Conservation (phyloP, 2,888 invertebrate species). For the Tenodera sinensis region DNA sequence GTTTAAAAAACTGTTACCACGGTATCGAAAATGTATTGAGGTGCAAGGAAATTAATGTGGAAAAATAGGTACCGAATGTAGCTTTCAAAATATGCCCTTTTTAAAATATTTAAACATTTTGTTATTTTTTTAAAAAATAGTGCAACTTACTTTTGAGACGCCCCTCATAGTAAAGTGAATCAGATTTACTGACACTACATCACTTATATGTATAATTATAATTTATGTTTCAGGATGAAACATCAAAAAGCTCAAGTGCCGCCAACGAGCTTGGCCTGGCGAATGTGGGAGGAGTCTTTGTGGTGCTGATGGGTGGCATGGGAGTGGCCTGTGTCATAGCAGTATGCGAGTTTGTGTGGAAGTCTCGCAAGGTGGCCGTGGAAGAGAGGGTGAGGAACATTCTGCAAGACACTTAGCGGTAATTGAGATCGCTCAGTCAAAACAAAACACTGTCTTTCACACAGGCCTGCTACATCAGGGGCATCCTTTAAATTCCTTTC, state of each 20-base stretch:
- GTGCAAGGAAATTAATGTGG: too few species aligned
- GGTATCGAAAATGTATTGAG: too few species aligned
- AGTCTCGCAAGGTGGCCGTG: conserved; percentile 86
- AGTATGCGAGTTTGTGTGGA: conserved; percentile 94
- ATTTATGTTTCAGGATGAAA: conserved; percentile 63
- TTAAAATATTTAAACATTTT: too few species aligned
- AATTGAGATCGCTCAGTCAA: neutral
- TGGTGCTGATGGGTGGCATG: conserved; percentile 91
- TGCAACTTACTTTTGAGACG: too few species aligned
- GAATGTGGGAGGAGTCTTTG: conserved; percentile 94
- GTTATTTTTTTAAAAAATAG: too few species aligned
- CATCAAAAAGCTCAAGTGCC: conserved; percentile 78
- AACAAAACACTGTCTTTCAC: neutral
- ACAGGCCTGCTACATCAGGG: neutral
- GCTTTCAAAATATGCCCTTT: too few species aligned
- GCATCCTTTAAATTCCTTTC: neutral
- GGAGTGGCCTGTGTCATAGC: conserved; percentile 89
- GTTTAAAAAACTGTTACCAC: too few species aligned
- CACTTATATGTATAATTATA: too few species aligned
- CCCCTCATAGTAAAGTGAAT: too few species aligned
- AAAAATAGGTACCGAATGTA: too few species aligned
- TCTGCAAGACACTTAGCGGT: conserved; percentile 17
- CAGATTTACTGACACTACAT: too few species aligned
- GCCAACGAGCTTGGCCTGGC: conserved; percentile 89
- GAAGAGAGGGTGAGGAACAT: conserved; percentile 75